phyloP scores from a whole-genome alignment of 1,140 invertebrate genomes.

The Dreissena polymorpha region DNA sequence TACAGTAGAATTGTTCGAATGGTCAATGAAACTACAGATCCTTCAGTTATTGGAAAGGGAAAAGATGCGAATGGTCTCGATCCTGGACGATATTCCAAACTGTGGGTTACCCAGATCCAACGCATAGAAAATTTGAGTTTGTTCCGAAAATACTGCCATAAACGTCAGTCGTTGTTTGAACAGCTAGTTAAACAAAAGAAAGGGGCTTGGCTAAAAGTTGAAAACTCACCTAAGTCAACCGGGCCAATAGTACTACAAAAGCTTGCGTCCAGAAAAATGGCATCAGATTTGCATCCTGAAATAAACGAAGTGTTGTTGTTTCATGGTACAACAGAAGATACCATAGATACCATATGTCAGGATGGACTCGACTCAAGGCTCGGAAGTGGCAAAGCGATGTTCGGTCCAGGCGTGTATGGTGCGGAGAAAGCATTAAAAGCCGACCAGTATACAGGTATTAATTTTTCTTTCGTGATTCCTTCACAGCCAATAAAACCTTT shows the following conservation, averaged over 20 bases:
- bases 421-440: slow-evolving; percentile 44
- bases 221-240: neutral
- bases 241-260: neutral
- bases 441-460: slow-evolving; percentile 49
- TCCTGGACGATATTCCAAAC: neutral
- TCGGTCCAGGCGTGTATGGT: slow-evolving; percentile 46
- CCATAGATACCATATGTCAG: slow-evolving; percentile 23
- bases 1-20: neutral
- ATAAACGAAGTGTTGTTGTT: slow-evolving; percentile 42
- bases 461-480: neutral
- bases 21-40: neutral
- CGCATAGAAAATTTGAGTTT: slow-evolving; percentile 43
- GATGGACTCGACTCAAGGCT: slow-evolving; percentile 22
- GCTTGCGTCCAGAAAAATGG: neutral
- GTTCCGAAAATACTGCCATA: slow-evolving; percentile 10
- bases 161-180: slow-evolving; percentile 19
- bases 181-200: neutral
- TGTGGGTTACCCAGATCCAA: slow-evolving; percentile 26
- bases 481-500: too few species aligned
- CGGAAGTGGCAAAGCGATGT: slow-evolving; percentile 33
- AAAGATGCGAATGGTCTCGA: slow-evolving; percentile 25
- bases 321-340: slow-evolving; percentile 45
- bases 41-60: slow-evolving; percentile 7
- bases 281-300: slow-evolving; percentile 30
- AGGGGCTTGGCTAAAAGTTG: neutral